Evolutionary conservation across 2,113 vertebrate species (phyloP).

Genomic region (Grammomys surdaster): DNA sequence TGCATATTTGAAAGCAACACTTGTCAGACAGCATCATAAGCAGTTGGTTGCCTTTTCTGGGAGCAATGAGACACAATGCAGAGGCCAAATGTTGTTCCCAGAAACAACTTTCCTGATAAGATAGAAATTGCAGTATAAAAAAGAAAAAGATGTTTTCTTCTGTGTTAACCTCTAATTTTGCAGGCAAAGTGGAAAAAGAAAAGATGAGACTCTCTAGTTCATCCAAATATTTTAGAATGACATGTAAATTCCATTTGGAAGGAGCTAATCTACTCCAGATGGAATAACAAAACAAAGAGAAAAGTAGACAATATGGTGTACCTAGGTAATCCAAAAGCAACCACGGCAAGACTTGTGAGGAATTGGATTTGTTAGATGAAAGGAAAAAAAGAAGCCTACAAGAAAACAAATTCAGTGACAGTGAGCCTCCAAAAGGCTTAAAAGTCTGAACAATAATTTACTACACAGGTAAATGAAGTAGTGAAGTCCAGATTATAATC

Average conservation of each 20-base stretch:
- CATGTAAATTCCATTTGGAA: background rate
- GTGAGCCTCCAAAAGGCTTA: no score
- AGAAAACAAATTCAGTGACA: no score
- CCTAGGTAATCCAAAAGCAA: background rate
- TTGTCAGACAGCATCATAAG: background rate
- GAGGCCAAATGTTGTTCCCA: background rate
- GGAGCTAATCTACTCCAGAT: background rate
- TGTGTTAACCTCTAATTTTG: background rate
- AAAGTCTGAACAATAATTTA: background rate
- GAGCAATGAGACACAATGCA: background rate
- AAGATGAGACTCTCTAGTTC: background rate
- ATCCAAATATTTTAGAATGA: background rate
- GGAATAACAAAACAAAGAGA: background rate
- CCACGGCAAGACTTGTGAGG: background rate
- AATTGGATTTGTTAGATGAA: background rate
- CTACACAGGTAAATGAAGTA: background rate
- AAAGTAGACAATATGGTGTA: background rate
- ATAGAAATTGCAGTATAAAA: background rate
- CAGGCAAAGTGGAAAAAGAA: background rate
- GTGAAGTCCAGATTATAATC: no score
- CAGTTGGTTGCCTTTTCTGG: background rate
- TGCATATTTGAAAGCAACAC: background rate
- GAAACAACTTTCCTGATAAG: background rate
- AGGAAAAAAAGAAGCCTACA: background rate
- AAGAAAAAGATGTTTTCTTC: background rate